Evolutionary conservation across 2,888 invertebrate species (phyloP).

Genomic region (Meteorus cinctellus): DNA sequence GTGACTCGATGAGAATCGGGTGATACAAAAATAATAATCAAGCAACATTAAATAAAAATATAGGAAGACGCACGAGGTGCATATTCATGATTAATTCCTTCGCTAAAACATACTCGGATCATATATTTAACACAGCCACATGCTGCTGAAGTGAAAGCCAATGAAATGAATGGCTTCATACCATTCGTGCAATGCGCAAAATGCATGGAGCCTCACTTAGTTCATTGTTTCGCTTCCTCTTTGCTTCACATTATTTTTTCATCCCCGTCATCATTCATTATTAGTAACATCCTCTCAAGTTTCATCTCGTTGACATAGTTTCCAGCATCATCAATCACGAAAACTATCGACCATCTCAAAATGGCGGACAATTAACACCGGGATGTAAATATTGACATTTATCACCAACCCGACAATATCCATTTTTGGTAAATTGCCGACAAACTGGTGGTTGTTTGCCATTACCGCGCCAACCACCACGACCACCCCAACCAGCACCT

Average conservation of each 20-base stretch:
- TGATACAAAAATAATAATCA: background rate
- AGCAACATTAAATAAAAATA: background rate
- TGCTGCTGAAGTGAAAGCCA: background rate
- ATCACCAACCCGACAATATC: conserved; percentile 87
- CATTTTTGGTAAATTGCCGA: conserved; percentile 85
- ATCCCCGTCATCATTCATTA: background rate
- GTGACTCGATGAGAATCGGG: conserved; percentile 32
- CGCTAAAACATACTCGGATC: background rate
- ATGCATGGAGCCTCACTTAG: background rate
- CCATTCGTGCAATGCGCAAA: conserved; percentile 34
- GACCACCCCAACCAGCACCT: conserved; percentile 74
- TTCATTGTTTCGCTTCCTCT: background rate
- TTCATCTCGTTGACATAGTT: background rate
- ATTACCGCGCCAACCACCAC: conserved; percentile 74
- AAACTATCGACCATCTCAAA: conserved; percentile 53
- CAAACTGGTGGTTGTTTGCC: conserved; percentile 76
- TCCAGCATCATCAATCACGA: conserved; percentile 23
- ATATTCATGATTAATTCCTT: background rate
- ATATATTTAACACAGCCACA: conserved; percentile 1
- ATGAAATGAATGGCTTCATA: conserved; percentile 47
- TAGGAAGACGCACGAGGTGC: background rate
- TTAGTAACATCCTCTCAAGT: background rate
- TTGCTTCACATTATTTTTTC: background rate
- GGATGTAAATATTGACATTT: conserved; percentile 90
- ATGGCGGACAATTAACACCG: conserved; percentile 77